Evolutionary conservation across 2,888 invertebrate species (phyloP), one percentile per base, ranked within the genome.

Genomic region (Hypercompe scribonia): DNA sequence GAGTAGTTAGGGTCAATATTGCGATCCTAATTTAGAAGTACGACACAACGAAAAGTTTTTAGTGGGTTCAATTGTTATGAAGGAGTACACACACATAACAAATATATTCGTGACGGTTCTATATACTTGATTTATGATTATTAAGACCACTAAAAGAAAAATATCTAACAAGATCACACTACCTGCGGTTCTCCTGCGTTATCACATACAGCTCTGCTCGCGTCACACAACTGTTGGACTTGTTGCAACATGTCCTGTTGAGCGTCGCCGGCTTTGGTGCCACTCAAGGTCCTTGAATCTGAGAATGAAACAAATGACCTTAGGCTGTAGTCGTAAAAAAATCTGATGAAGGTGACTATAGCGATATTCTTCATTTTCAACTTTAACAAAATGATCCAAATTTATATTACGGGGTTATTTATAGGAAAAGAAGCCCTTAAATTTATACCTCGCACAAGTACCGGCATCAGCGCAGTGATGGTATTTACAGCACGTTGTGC

Each of bases 401-500:
- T n/a, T n/a, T n/a, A n/a, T n/a, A n/a, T n/a, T n/a, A n/a, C n/a
- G n/a, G n/a, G n/a, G n/a, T n/a, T n/a, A n/a, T n/a, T n/a, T n/a
- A n/a, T n/a, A n/a, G n/a, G n/a, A n/a, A n/a, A n/a, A n/a, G 46
- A 46, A 46, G 18, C 11, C 13, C 54, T 58, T 3, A 58, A 28
- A 3, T 13, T 58, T n/a, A 13, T 18, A 83, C 83, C 83, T 75
- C 79, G 67, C 0, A 80, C 79, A 34, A 83, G 58, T 70, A 74
- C 61, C 28, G 83, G 82, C 73, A 82, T 69, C 46, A 83, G 71
- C 66, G 76, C 79, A 10, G 67, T 73, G 50, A 83, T 78, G 42
- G 73, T 77, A 7, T 50, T 68, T 50, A 83, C 70, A 3, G 83
- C 82, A 7, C 77, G 76, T 54, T 81, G 75, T 3, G 82, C 83